Conservation (phyloP, 2,113 vertebrate species). For the Phylloscopus whistleri region DNA sequence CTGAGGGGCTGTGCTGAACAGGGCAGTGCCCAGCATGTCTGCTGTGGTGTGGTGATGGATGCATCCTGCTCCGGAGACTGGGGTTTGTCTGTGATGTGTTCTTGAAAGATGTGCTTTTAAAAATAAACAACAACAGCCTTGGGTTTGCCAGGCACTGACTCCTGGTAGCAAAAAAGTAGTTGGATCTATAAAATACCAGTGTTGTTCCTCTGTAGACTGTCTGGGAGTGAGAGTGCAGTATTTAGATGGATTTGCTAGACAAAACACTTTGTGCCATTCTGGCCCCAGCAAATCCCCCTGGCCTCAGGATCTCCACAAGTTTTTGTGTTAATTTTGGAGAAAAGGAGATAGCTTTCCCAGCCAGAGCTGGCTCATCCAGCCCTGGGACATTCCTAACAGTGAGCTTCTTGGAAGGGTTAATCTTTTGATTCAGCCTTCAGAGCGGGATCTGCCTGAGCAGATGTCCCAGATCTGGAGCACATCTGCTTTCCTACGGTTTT, state of each 20-base stretch:
- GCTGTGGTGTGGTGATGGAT: rapidly evolving
- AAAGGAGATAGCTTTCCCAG: neutral
- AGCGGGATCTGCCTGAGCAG: neutral
- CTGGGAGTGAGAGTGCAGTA: neutral
- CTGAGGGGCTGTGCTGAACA: neutral
- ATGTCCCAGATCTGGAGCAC: neutral
- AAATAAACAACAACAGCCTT: neutral
- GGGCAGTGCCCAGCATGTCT: rapidly evolving
- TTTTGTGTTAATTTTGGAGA: neutral
- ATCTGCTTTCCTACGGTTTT: neutral
- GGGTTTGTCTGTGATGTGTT: neutral
- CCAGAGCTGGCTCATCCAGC: neutral
- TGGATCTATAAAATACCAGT: neutral
- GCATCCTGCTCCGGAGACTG: neutral
- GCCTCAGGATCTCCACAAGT: neutral
- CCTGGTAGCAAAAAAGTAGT: neutral
- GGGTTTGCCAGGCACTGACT: neutral
- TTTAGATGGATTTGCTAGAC: neutral
- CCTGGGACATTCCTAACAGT: neutral
- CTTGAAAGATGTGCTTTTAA: neutral
- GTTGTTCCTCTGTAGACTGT: neutral
- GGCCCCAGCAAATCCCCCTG: neutral
- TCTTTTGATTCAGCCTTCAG: neutral
- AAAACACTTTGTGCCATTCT: neutral
- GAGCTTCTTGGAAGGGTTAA: neutral